Conservation (phyloP, 1,140 invertebrate species). For the Liolophura sinensis region DNA sequence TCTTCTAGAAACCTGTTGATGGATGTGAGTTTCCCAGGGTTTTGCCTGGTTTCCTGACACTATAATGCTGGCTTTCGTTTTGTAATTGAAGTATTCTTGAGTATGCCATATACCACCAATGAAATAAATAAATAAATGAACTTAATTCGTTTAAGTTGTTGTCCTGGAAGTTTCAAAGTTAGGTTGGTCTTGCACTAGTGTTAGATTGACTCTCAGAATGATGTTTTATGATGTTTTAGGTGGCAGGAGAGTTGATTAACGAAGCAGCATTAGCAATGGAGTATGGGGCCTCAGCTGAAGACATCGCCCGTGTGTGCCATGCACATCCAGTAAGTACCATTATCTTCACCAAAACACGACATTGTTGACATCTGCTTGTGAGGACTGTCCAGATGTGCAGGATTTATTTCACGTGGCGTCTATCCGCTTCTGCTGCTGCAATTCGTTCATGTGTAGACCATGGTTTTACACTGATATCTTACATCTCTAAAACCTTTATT, state of each 20-base stretch:
- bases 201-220: constrained; percentile 5
- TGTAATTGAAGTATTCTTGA: too few species aligned
- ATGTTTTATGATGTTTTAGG: constrained; percentile 56
- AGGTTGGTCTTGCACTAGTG: not conserved
- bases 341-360: too few species aligned
- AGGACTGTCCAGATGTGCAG: too few species aligned
- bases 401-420: too few species aligned
- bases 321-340: constrained; percentile 89
- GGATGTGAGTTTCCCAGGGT: too few species aligned
- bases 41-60: too few species aligned
- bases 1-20: too few species aligned
- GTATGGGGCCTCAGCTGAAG: constrained; percentile 98
- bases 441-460: not conserved
- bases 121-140: too few species aligned
- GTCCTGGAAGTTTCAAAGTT: not conserved
- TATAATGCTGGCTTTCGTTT: too few species aligned
- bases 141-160: too few species aligned
- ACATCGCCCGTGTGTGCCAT: constrained; percentile 97
- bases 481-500: too few species aligned
- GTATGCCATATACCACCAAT: too few species aligned
- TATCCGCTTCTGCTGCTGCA: not conserved
- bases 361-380: not conserved
- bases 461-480: not conserved
- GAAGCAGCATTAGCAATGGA: constrained; percentile 98
- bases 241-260: constrained; percentile 93